Percentiles rank a stretch among this genome's conserved stretches.
Evolutionary conservation across 2,113 vertebrate species (phyloP).

Genomic region (Oxyura jamaicensis): DNA sequence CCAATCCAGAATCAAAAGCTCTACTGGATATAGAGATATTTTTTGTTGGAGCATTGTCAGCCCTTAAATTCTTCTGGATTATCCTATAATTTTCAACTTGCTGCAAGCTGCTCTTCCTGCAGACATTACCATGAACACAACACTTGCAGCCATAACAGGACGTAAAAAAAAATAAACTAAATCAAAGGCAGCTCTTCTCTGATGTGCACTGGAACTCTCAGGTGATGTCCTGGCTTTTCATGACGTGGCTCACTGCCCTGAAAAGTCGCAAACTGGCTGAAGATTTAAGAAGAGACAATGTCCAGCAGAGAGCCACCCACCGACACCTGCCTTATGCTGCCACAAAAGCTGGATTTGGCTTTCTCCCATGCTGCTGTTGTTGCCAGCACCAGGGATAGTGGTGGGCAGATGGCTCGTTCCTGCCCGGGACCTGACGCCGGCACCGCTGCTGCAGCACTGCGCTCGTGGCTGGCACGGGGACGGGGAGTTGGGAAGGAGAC

Average conservation of each 20-base stretch:
- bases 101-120: background rate
- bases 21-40: background rate
- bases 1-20: background rate
- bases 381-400: background rate
- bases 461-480: background rate
- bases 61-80: background rate
- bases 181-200: background rate
- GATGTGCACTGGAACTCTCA: background rate
- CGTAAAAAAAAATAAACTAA: background rate
- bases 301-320: background rate
- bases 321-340: background rate
- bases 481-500: background rate
- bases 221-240: background rate
- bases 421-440: background rate
- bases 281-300: background rate
- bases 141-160: accelerated
- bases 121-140: background rate
- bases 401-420: background rate
- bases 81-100: background rate
- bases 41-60: background rate
- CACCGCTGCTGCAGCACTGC: accelerated
- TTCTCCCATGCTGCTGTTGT: background rate
- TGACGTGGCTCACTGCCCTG: background rate
- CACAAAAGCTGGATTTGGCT: background rate
- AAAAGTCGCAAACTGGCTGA: background rate